phyloP scores from a whole-genome alignment of 2,888 invertebrate genomes.

The Rhopalosiphum nymphaeae region DNA sequence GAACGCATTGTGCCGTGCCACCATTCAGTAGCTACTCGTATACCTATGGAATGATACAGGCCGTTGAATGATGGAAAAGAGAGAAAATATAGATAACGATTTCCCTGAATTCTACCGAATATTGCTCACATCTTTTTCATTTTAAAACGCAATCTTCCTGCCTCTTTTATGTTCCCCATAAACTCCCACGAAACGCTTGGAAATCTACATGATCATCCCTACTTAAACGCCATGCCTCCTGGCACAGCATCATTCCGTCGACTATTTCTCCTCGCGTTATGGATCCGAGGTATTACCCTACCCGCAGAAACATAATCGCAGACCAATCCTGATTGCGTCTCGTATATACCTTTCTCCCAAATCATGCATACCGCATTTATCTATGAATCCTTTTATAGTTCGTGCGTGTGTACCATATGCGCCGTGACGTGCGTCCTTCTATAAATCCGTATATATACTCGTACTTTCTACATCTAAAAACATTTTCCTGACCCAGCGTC shows the following conservation, averaged over 20 bases:
- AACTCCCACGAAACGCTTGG: not conserved
- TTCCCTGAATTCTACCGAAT: not conserved
- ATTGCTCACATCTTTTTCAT: not conserved
- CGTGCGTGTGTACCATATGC: not conserved
- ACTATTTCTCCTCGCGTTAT: not conserved
- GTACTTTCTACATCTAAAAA: not conserved
- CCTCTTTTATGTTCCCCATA: not conserved
- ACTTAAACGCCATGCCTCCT: not conserved
- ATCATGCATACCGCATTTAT: not conserved
- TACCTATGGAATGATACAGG: not conserved
- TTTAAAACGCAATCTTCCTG: not conserved
- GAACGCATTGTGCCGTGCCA: not conserved
- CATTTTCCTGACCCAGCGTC: not conserved
- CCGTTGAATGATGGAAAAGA: not conserved
- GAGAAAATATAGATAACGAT: not conserved
- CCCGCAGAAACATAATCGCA: not conserved
- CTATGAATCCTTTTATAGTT: not conserved
- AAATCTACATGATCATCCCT: slow-evolving; percentile 12
- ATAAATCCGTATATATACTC: not conserved
- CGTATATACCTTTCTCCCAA: not conserved
- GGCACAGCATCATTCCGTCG: not conserved
- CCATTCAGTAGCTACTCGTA: not conserved
- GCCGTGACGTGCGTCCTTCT: not conserved
- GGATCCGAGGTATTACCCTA: not conserved
- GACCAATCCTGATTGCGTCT: not conserved